Evolutionary conservation across 1,140 invertebrate species (phyloP), one percentile per base, ranked within the genome.

Genomic region (Drosophila biarmipes): DNA sequence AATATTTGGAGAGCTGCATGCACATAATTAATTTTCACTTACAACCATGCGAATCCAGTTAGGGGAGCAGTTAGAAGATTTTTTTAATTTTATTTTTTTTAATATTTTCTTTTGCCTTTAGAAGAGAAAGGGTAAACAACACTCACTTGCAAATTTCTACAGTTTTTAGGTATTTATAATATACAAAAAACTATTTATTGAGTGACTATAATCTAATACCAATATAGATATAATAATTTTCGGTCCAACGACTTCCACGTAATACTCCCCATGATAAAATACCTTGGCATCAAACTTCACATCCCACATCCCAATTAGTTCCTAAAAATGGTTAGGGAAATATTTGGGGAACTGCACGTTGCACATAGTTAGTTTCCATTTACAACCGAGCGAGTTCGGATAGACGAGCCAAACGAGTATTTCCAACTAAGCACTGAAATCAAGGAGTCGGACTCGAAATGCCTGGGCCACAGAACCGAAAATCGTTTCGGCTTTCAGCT

Each of bases 281-380:
- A 46, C 12, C 43, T n/a, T 6, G 24, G 21, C 21, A 29, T 7
- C 38, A 42, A 0, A 42, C 21, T 19, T 7, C 38, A 42, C 2
- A 42, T 17, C 10, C 15, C 40, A 17, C 19, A 17, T 17, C 5
- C 24, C 34, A 38, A 42, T 42, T 53, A 31, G 8, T 14, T 43
- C 19, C n/a, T 17, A 21, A 10, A 10, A 67, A 35, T 45, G 27
- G 64, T 35, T 35, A 15, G 29, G n/a, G 21, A 42, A 43, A 19
- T 35, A 38, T 48, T 38, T 62, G 21, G 19, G 29, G 45, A 40
- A 43, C 15, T 55, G 56, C 45, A 57, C 31, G 48, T 55, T 48
- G 63, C 66, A 69, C 56, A 73, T 68, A 51, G 73, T 79, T 68
- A 80, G 68, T 56, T 21, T 79, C 40, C 42, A 49, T 15, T 79